Percentiles rank a stretch among this genome's conserved stretches.
phyloP scores from a whole-genome alignment of 2,797 vertebrate species.

The Margarornis squamiger region DNA sequence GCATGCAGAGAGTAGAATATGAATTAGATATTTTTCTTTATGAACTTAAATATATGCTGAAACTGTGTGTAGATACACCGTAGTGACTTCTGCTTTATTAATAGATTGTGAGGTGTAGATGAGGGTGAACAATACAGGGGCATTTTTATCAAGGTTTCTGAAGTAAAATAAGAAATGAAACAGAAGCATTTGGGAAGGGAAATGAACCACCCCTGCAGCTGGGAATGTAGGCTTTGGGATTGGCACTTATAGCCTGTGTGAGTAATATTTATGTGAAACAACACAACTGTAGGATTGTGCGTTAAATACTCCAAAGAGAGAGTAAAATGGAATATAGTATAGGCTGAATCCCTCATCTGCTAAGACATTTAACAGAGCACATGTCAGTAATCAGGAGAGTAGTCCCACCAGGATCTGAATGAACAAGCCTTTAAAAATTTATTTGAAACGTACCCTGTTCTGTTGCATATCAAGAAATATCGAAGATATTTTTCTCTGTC shows the following conservation, averaged over 20 bases:
- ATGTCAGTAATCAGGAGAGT: background rate
- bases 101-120: background rate
- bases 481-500: background rate
- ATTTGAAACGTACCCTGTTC: background rate
- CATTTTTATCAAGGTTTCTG: background rate
- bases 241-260: background rate
- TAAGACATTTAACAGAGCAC: background rate
- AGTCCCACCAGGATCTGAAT: background rate
- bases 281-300: background rate
- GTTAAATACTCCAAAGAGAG: background rate
- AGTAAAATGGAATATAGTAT: background rate
- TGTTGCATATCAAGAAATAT: background rate
- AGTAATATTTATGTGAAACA: background rate
- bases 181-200: background rate
- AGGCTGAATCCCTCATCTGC: background rate
- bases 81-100: background rate
- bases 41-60: background rate
- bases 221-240: background rate
- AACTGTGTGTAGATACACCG: background rate
- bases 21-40: background rate
- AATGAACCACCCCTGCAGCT: background rate
- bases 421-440: background rate
- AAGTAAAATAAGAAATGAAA: background rate
- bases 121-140: background rate
- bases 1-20: background rate